These are phyloP conservation scores for Acinonyx jubatus DNA, from an alignment of 2,113 vertebrate genomes.

Conservation along the genomic window DNA sequence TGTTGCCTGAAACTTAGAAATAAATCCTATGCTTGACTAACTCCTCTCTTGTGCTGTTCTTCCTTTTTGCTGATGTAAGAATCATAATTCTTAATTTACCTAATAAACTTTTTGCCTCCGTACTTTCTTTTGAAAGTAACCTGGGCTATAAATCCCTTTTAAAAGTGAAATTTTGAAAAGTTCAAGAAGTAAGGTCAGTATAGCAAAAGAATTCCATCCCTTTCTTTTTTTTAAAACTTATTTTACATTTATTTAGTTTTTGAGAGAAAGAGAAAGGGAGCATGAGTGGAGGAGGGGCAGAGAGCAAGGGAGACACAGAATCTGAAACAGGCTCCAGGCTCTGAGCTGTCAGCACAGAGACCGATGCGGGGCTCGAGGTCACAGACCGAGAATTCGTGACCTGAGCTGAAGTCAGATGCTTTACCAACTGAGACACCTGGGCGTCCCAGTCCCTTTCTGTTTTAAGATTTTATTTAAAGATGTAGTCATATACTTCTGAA, in stretches of 20 bases:
- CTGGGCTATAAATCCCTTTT: not conserved
- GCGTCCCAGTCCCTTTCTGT: not conserved
- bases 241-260: too few species aligned
- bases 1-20: slow-evolving; percentile 4
- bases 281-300: too few species aligned
- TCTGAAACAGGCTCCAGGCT: too few species aligned
- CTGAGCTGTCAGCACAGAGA: too few species aligned
- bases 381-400: too few species aligned
- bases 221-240: not conserved
- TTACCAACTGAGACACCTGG: too few species aligned
- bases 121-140: slow-evolving; percentile 37
- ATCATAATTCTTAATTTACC: slow-evolving; percentile 2
- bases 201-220: not conserved
- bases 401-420: too few species aligned
- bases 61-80: not conserved
- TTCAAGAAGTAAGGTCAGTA: not conserved
- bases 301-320: too few species aligned
- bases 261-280: too few species aligned
- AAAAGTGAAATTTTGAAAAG: slow-evolving; percentile 29
- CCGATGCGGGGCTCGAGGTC: too few species aligned
- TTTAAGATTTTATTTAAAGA: slow-evolving; percentile 35
- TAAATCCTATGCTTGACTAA: not conserved
- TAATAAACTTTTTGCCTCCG: not conserved
- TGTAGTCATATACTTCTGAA: not conserved
- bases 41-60: not conserved